phyloP scores from a whole-genome alignment of 2,797 vertebrate genomes.

The Phoeniculus purpureus region DNA sequence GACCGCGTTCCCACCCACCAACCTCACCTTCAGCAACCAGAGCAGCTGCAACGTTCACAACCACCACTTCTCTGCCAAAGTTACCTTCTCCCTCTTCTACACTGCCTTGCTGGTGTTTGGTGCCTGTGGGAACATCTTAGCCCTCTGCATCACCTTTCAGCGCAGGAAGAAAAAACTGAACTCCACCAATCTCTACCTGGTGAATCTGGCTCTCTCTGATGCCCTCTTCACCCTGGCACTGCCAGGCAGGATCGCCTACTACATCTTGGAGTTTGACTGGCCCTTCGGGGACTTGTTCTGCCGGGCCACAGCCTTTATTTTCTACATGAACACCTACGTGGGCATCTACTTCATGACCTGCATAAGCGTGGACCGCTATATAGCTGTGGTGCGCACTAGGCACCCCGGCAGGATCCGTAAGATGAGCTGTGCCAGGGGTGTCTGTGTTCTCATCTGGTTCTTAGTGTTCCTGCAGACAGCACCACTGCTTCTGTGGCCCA shows the following conservation, averaged over 20 bases:
- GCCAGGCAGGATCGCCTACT: conserved; percentile 84
- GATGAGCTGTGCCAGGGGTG: conserved; percentile 65
- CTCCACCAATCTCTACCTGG: conserved; percentile 83
- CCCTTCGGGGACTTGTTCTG: conserved; percentile 85
- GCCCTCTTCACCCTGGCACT: conserved; percentile 84
- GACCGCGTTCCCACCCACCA: neutral
- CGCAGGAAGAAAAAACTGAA: conserved; percentile 84
- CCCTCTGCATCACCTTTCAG: conserved; percentile 83
- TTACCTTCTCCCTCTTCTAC: conserved; percentile 84
- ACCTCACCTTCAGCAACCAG: conserved; percentile 46
- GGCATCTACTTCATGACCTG: conserved; percentile 89
- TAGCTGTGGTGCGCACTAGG: conserved; percentile 84
- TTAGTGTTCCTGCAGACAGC: conserved; percentile 78
- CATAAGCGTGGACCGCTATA: conserved; percentile 85
- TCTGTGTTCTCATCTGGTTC: conserved; percentile 81
- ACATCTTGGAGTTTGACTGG: conserved; percentile 83
- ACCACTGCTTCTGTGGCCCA: conserved; percentile 79
- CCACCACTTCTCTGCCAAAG: conserved; percentile 68
- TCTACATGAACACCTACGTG: conserved; percentile 86
- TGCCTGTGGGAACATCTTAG: conserved; percentile 81
- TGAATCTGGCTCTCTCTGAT: conserved; percentile 87
- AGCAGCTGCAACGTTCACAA: conserved; percentile 80
- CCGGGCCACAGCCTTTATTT: conserved; percentile 79
- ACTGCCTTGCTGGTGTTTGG: conserved; percentile 79
- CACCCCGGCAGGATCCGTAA: conserved; percentile 71